Percentiles rank a stretch among this genome's conserved stretches.
Evolutionary conservation across 35 echinoderm and acorn worm genomes (phyloP).

Genomic region (Lytechinus variegatus): DNA sequence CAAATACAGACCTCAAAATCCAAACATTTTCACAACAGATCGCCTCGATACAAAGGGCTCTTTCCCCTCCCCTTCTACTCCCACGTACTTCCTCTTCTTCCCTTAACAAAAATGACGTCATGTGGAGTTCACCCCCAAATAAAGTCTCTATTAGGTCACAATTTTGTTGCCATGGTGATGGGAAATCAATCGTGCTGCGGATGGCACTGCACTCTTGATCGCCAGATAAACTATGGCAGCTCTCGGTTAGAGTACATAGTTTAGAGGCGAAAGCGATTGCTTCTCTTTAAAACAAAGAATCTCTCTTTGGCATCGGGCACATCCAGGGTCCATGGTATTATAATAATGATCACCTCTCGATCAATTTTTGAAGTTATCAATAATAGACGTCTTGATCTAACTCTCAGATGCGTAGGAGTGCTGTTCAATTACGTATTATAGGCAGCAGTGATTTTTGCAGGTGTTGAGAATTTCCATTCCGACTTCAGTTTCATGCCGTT

Average conservation of each 20-base stretch:
- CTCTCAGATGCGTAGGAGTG: background rate
- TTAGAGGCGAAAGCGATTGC: background rate
- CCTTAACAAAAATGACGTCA: background rate
- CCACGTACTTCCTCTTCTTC: background rate
- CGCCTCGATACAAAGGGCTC: background rate
- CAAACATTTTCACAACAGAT: constrained; percentile 13
- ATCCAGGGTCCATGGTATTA: background rate
- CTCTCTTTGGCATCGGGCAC: background rate
- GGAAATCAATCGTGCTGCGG: background rate
- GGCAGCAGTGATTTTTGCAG: background rate
- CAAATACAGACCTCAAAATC: background rate
- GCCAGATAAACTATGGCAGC: background rate
- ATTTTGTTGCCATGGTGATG: background rate
- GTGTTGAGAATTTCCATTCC: background rate
- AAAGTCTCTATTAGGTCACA: constrained; percentile 12
- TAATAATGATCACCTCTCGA: background rate
- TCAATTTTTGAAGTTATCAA: background rate
- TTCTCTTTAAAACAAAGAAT: background rate
- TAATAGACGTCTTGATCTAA: background rate
- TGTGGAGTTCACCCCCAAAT: background rate
- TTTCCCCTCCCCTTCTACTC: background rate
- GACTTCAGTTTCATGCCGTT: background rate
- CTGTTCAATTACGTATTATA: background rate
- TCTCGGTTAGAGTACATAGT: background rate
- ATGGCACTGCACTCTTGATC: background rate